Base-by-base conservation (phyloP, 35 echinoderm and acorn worm species). In the Chiridota heheva region DNA sequence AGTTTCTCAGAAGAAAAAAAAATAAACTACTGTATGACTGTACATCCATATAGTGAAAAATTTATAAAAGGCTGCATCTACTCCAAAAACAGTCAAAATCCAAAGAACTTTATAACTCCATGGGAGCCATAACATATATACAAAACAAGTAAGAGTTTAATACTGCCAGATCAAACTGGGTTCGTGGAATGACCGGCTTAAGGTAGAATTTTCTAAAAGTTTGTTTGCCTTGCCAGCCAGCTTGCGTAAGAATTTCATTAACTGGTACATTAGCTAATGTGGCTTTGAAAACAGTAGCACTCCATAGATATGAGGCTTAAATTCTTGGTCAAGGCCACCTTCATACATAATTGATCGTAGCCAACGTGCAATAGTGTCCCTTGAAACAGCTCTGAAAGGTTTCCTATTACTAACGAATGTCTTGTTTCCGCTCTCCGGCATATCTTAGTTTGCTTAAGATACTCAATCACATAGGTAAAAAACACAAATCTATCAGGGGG, bases 351-450 rank as follows among this genome's bases (percentile, higher is more conserved):
- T 20, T 16, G 8, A 30, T 49, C 44, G 42, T 2, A 86, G 12
- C 83, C 83, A 86, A 29, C 83, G 72, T 0, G 24, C 73, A 29
- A 70, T 70, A 27, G 86, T 89, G 16, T 70, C 64, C 56, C 28
- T 59, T 41, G 64, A 56, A 1, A 89, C 77, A 17, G 47, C 30
- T 1, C 17, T 32, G 24, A 81, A 36, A 18, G 61, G 73, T 43
- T 79, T 87, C 13, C 36, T 41, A 12, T 24, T 42, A 60, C 85
- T 87, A 20, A 80, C 58, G 31, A 87, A 70, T 69, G 12, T 47
- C 80, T 41, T 27, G 17, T 40, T 66, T 87, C 73, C 28, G 33
- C 49, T 34, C 39, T 63, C 25, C 63, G 0, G 39, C 63, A 67
- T 8, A 31, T 0, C 17, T 67, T 32, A 20, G 82, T n/a, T n/a